phyloP scores from a whole-genome alignment of 2,797 vertebrate genomes.

The Chrosomus eos region DNA sequence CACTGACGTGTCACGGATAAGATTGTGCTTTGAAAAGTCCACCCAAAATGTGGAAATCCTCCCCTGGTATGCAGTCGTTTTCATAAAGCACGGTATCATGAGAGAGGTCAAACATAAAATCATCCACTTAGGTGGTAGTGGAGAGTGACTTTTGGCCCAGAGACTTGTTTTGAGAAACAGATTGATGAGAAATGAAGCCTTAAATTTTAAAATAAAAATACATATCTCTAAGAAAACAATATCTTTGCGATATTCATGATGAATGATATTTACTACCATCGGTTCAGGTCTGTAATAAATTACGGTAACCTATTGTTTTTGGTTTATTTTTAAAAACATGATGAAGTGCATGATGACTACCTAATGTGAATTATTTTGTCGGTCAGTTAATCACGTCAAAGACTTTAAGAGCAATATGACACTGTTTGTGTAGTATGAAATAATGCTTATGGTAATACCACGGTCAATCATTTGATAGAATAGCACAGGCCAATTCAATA shows the following conservation, averaged over 20 bases:
- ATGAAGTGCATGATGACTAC: constrained; percentile 36
- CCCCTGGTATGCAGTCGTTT: constrained; percentile 69
- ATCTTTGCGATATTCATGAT: constrained; percentile 22
- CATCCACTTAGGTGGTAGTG: constrained; percentile 43
- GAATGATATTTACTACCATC: constrained; percentile 30
- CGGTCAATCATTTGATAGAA: constrained; percentile 39
- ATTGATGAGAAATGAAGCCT: constrained; percentile 46
- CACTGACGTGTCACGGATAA: constrained; percentile 62
- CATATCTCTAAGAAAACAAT: constrained; percentile 33
- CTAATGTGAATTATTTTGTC: constrained; percentile 51
- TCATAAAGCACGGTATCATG: constrained; percentile 59
- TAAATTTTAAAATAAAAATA: constrained; percentile 39
- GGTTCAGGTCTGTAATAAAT: constrained; percentile 46
- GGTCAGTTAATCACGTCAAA: constrained; percentile 44
- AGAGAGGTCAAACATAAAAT: constrained; percentile 48
- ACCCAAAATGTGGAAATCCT: constrained; percentile 77
- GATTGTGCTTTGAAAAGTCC: constrained; percentile 66
- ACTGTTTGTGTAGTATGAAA: constrained; percentile 47
- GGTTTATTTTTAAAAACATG: constrained; percentile 49
- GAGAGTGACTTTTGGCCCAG: constrained; percentile 50
- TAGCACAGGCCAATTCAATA: constrained; percentile 10
- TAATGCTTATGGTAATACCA: constrained; percentile 31
- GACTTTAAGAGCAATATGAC: constrained; percentile 42
- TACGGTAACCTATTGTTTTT: constrained; percentile 48
- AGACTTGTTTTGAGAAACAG: constrained; percentile 48